Percentiles rank a stretch among this genome's conserved stretches.
phyloP scores from a whole-genome alignment of 2,113 vertebrate species.

The Anseranas semipalmata region DNA sequence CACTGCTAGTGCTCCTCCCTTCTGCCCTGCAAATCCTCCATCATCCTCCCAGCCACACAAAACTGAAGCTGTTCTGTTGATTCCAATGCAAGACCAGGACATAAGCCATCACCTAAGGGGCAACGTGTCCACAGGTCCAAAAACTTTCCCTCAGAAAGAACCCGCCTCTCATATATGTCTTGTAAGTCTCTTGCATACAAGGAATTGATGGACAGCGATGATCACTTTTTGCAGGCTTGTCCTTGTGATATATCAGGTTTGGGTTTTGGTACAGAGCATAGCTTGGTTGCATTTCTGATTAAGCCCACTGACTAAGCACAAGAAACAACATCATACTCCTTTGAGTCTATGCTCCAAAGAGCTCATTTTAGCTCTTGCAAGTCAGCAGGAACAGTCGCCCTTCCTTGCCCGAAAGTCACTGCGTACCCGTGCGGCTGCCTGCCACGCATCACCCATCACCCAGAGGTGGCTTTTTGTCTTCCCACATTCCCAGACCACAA shows the following conservation, averaged over 20 bases:
- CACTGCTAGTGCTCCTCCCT: not conserved
- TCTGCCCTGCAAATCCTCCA: not conserved
- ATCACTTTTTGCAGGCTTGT: not conserved
- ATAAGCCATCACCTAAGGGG: not conserved
- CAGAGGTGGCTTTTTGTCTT: not conserved
- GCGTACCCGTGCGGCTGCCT: not conserved
- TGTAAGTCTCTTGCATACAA: not conserved
- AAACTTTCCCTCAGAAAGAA: not conserved
- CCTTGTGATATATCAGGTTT: not conserved
- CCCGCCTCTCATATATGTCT: rapidly evolving
- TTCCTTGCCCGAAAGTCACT: not conserved
- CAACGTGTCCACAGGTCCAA: not conserved
- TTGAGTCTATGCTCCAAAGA: not conserved
- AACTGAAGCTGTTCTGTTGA: not conserved
- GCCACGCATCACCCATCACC: not conserved
- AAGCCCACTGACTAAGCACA: not conserved
- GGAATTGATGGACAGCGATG: rapidly evolving
- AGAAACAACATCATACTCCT: not conserved
- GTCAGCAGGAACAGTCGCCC: not conserved
- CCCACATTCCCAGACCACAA: not conserved
- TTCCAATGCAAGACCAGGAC: not conserved
- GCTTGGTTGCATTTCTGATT: not conserved
- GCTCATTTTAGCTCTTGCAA: not conserved
- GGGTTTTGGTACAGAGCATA: not conserved
- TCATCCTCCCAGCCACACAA: not conserved